Evolutionary conservation across 64 coral and sea anemone species (phyloP), one percentile per base, ranked within the genome.

Genomic region (Montipora capricornis): DNA sequence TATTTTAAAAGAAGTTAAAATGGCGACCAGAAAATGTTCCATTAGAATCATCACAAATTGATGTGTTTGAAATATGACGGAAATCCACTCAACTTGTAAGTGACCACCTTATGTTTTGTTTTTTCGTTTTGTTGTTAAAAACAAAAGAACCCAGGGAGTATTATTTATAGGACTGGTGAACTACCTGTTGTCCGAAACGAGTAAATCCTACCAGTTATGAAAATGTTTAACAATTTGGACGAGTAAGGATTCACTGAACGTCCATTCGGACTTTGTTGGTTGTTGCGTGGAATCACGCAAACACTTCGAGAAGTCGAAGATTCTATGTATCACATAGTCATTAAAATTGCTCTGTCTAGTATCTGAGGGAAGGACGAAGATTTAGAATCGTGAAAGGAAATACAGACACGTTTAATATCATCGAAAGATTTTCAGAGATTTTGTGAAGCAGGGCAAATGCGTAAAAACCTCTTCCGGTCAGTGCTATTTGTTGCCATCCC

Each of bases 141-240:
- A 57, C 53, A 57, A 51, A 3, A 15, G 47, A 50, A 10, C 47
- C 68, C 8, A 49, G 15, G 5, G 4, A 46, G 67, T 86, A 64
- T 73, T 86, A 5, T 86, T 66, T 50, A 66, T 86, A 46, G 49
- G 44, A 86, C 82, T 64, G 49, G 82, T 14, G 82, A 86, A 68
- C 12, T 73, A 86, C 82, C 82, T 86, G 82, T 73, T 51, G 66
- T 51, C 46, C n/a, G 66, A 71, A 44, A 78, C 15, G 47, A 51
- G 13, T 73, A 48, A 49, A 70, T 47, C 45, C 82, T n/a, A 69
- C 44, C 16, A 16, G 66, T 64, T 64, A 71, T 6, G 14, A 67
- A 86, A 86, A 47, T 71, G 47, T 86, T 37, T 17, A 86, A 71
- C 45, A 71, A 86, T 69, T 86, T 73, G 82, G 82, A 71, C 46